Evolutionary conservation across 2,797 vertebrate genomes (phyloP).

Genomic region (Eptatretus atami): DNA sequence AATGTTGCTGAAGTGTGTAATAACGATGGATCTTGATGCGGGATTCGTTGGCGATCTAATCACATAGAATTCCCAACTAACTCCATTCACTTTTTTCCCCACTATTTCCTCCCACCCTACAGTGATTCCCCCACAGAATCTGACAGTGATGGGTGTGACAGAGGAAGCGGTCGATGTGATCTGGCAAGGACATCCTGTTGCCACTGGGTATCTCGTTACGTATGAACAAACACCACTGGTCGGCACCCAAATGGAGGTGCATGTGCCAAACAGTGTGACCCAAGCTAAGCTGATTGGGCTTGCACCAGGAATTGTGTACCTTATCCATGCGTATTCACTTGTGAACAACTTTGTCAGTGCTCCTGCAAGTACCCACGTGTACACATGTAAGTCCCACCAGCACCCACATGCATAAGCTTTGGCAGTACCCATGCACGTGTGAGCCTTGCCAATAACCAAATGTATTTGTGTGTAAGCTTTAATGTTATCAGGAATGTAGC

Average conservation of each 20-base stretch:
- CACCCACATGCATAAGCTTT: no score
- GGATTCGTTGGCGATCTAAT: no score
- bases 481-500: no score
- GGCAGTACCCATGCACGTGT: no score
- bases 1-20: no score
- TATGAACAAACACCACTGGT: slow-evolving; percentile 34
- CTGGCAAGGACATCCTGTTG: slow-evolving; percentile 42
- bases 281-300: slow-evolving; percentile 36
- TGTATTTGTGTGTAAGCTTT: no score
- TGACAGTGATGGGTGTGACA: slow-evolving; percentile 32
- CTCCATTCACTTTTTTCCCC: no score
- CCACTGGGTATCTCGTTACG: slow-evolving; percentile 56
- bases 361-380: slow-evolving; percentile 35
- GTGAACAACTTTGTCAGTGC: slow-evolving; percentile 44
- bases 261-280: slow-evolving; percentile 44
- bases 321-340: slow-evolving; percentile 52
- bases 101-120: slow-evolving; percentile 7
- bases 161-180: slow-evolving; percentile 45
- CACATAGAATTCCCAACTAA: no score
- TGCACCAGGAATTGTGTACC: slow-evolving; percentile 60
- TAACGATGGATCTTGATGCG: no score
- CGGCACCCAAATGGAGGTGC: slow-evolving; percentile 45
- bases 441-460: no score
- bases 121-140: slow-evolving; percentile 53
- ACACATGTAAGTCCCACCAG: slow-evolving; percentile 42